Percentiles rank a stretch among this genome's conserved stretches.
phyloP scores from a whole-genome alignment of 2,888 invertebrate genomes.

The Drosophila percnosoma region DNA sequence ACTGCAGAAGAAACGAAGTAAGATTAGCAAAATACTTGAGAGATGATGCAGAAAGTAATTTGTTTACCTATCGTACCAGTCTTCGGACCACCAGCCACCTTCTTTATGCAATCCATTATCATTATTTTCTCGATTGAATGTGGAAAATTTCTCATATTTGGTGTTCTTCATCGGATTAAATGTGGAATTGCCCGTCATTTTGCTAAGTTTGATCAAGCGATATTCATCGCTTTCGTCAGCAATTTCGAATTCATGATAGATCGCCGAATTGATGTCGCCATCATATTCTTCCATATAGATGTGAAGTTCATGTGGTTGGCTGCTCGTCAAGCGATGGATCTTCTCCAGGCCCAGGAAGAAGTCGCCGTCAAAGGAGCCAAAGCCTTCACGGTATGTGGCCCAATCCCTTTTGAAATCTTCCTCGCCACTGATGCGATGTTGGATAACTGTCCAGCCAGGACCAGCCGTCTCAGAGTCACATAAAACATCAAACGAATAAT shows the following conservation, averaged over 20 bases:
- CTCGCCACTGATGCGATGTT: not conserved
- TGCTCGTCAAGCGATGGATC: not conserved
- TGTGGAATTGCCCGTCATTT: not conserved
- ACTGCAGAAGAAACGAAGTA: not conserved
- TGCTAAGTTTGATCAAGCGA: not conserved
- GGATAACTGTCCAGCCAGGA: not conserved
- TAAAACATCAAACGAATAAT: not conserved
- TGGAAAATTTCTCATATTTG: not conserved
- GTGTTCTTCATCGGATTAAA: not conserved
- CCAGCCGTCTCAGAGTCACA: not conserved
- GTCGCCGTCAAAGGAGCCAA: not conserved
- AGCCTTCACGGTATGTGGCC: not conserved
- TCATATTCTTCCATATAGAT: accelerated
- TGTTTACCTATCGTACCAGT: not conserved
- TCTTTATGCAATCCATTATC: no score
- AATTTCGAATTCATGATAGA: not conserved
- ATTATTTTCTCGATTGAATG: no score
- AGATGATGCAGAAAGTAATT: not conserved
- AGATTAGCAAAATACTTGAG: not conserved
- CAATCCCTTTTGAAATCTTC: not conserved
- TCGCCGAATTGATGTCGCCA: not conserved
- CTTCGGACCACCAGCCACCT: not conserved
- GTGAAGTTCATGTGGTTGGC: not conserved
- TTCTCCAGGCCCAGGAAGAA: not conserved
- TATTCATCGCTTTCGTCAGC: not conserved